Evolutionary conservation across 2,797 vertebrate species (phyloP).

Genomic region (Coregonus suidteri): DNA sequence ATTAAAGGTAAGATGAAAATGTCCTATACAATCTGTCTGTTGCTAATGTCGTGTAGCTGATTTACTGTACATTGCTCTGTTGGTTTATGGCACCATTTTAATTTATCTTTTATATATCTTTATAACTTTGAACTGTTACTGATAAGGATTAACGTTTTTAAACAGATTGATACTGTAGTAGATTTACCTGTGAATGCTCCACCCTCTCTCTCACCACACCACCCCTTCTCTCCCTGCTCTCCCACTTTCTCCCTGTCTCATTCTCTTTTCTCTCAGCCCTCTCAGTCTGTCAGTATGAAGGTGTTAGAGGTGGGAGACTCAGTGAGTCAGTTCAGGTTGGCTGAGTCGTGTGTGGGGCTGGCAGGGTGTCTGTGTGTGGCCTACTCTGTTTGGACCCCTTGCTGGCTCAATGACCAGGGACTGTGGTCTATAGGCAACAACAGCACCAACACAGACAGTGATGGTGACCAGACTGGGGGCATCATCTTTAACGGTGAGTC

Average conservation of each 20-base stretch:
- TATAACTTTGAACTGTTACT: no score
- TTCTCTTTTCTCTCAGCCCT: conserved; percentile 9
- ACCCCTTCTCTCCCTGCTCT: not conserved
- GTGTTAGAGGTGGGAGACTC: conserved; percentile 58
- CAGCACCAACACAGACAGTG: conserved; percentile 13
- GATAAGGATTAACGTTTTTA: not conserved
- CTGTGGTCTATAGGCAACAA: conserved; percentile 68
- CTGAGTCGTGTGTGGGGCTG: conserved; percentile 71
- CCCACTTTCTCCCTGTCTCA: not conserved
- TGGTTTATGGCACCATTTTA: not conserved
- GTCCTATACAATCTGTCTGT: not conserved
- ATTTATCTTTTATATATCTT: not conserved
- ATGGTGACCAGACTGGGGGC: conserved; percentile 1
- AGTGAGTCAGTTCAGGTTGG: conserved; percentile 71
- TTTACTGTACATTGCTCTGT: not conserved
- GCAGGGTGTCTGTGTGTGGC: conserved; percentile 71
- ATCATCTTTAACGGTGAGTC: conserved; percentile 65
- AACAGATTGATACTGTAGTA: not conserved
- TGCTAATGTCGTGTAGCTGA: not conserved
- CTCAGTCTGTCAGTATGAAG: conserved; percentile 53
- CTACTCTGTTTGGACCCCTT: conserved; percentile 72
- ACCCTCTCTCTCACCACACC: not conserved
- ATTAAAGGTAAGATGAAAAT: conserved; percentile 18
- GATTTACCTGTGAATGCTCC: not conserved
- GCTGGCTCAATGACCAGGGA: conserved; percentile 70